These are phyloP conservation scores for Saccostrea cuccullata DNA, from an alignment of 1,140 invertebrate species.

Conservation along the genomic window DNA sequence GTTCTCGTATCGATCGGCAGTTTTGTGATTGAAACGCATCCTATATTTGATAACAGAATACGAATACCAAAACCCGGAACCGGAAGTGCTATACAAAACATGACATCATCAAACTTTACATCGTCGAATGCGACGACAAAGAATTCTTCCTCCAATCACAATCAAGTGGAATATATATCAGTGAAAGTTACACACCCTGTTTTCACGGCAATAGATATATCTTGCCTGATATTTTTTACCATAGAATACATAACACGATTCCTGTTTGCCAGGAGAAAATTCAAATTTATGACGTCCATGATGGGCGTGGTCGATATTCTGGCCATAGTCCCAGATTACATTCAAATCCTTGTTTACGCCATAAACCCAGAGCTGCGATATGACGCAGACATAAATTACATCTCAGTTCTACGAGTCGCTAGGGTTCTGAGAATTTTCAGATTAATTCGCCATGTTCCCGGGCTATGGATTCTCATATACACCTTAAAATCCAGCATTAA, in stretches of 20 bases:
- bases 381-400: slow-evolving; percentile 37
- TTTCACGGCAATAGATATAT: slow-evolving; percentile 61
- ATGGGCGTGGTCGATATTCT: slow-evolving; percentile 79
- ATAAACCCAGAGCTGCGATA: slow-evolving; percentile 42
- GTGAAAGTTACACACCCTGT: slow-evolving; percentile 54
- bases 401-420: slow-evolving; percentile 42
- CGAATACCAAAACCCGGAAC: slow-evolving; percentile 2
- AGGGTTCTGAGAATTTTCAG: slow-evolving; percentile 71
- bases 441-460: slow-evolving; percentile 89
- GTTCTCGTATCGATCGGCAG: slow-evolving; percentile 66
- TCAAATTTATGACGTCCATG: slow-evolving; percentile 73
- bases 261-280: slow-evolving; percentile 74
- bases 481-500: slow-evolving; percentile 98
- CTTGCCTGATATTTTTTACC: slow-evolving; percentile 78
- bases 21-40: slow-evolving; percentile 66
- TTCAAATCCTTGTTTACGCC: slow-evolving; percentile 58
- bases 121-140: neutral
- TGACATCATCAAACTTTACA: neutral
- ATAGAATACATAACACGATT: slow-evolving; percentile 77
- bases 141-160: neutral
- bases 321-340: slow-evolving; percentile 78
- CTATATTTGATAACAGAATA: neutral
- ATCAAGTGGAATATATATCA: neutral
- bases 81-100: no score
- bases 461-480: slow-evolving; percentile 97